These are phyloP conservation scores for Thermophis baileyi DNA, from an alignment of 2,113 vertebrate species.

Conservation along the genomic window DNA sequence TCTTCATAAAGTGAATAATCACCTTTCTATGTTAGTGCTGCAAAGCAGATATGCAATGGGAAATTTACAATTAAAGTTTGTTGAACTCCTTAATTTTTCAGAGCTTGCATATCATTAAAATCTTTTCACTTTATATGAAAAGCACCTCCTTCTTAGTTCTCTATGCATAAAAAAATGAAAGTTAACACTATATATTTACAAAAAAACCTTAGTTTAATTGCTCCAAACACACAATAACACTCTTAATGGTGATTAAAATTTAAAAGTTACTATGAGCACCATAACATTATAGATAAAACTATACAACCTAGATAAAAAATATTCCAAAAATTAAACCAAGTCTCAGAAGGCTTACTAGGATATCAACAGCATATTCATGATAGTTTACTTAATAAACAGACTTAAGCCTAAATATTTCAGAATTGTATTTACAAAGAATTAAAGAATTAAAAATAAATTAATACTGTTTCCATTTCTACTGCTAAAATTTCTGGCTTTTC, in stretches of 20 bases:
- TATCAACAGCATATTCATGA: conserved; percentile 4
- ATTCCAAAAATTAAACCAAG: conserved; percentile 13
- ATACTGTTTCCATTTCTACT: neutral
- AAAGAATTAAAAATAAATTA: neutral
- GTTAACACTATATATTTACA: neutral
- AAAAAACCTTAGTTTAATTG: conserved; percentile 29
- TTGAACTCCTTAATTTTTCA: neutral
- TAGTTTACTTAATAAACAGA: conserved; percentile 10
- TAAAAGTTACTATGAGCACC: conserved; percentile 35
- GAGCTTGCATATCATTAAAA: conserved; percentile 1
- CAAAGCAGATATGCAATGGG: neutral
- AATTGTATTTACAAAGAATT: conserved; percentile 13
- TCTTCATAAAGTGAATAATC: neutral
- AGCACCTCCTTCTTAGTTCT: neutral
- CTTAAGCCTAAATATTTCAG: neutral
- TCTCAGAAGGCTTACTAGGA: conserved; percentile 7
- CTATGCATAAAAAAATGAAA: neutral
- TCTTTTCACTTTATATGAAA: neutral
- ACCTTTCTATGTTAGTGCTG: neutral
- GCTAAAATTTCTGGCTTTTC: neutral
- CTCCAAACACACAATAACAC: conserved; percentile 10
- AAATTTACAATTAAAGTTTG: neutral
- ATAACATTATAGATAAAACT: conserved; percentile 35
- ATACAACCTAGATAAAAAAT: conserved; percentile 13
- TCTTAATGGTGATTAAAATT: conserved; percentile 12